Evolutionary conservation across 2,797 vertebrate genomes (phyloP).

Genomic region (Microtus californicus): DNA sequence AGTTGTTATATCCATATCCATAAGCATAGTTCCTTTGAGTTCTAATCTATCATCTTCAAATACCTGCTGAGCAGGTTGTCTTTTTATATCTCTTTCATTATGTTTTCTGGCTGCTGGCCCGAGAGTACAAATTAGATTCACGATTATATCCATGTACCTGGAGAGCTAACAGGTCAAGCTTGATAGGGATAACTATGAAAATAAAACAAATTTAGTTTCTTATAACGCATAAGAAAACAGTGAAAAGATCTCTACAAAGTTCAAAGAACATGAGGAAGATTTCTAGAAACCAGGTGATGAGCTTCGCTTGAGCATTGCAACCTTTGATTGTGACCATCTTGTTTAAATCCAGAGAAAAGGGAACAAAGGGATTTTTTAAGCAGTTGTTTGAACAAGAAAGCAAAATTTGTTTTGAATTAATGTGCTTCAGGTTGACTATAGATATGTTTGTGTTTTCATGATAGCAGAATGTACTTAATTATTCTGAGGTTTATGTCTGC

Average conservation of each 20-base stretch:
- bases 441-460: neutral
- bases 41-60: conserved; percentile 39
- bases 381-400: neutral
- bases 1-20: neutral
- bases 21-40: neutral
- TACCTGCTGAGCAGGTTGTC: neutral
- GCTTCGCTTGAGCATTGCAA: neutral
- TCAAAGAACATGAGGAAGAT: neutral
- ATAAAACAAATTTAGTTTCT: neutral
- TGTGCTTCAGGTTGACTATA: neutral
- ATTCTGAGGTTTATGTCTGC: neutral
- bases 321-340: neutral
- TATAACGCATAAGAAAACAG: neutral
- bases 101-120: neutral
- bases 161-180: neutral
- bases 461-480: neutral
- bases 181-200: neutral
- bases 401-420: neutral
- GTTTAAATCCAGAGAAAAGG: neutral
- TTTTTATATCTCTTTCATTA: conserved; percentile 41
- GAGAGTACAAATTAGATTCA: conserved; percentile 20
- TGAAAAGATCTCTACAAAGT: neutral
- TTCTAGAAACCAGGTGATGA: neutral
- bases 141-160: neutral
- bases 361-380: conserved; percentile 4